Conservation (phyloP, 2,113 vertebrate genomes). For the Sakesphorus luctuosus region DNA sequence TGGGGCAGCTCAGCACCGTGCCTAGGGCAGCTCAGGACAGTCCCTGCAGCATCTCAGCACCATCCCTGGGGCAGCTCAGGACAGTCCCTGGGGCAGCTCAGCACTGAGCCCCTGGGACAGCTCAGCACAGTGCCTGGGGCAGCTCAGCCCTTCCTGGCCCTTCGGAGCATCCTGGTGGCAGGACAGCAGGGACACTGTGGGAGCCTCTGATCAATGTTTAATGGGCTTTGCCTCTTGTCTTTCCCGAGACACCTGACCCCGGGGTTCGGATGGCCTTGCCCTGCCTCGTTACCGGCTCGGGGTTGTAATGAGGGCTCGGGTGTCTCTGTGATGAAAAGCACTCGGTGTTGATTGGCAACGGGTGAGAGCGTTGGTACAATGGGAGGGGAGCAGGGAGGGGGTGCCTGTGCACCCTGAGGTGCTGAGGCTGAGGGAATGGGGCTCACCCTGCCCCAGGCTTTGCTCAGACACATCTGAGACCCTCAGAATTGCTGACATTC, state of each 20-base stretch:
- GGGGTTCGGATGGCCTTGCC: background rate
- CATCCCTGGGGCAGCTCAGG: too few species aligned
- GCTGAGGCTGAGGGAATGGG: background rate
- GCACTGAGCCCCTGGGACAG: background rate
- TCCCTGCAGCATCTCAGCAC: background rate
- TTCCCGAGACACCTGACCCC: constrained; percentile 5
- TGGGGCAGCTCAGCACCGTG: background rate
- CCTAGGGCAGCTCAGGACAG: too few species aligned
- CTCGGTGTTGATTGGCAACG: background rate
- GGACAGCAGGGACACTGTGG: background rate
- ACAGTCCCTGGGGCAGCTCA: background rate
- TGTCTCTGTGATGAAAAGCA: background rate
- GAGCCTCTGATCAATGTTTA: constrained; percentile 61
- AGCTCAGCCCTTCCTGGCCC: background rate
- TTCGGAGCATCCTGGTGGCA: background rate
- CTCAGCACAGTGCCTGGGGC: background rate
- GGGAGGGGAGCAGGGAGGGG: background rate
- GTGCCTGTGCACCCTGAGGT: background rate
- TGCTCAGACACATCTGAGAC: rapidly evolving
- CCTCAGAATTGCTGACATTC: rapidly evolving
- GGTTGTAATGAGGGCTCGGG: constrained; percentile 73
- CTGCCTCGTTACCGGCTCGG: constrained; percentile 18
- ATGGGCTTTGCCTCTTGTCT: constrained; percentile 26
- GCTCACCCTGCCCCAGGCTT: background rate
- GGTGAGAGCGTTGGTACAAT: background rate